Percentiles rank a stretch among this genome's conserved stretches.
These are phyloP conservation scores for Thrips palmi DNA, from an alignment of 1,140 invertebrate genomes.

Conservation along the genomic window DNA sequence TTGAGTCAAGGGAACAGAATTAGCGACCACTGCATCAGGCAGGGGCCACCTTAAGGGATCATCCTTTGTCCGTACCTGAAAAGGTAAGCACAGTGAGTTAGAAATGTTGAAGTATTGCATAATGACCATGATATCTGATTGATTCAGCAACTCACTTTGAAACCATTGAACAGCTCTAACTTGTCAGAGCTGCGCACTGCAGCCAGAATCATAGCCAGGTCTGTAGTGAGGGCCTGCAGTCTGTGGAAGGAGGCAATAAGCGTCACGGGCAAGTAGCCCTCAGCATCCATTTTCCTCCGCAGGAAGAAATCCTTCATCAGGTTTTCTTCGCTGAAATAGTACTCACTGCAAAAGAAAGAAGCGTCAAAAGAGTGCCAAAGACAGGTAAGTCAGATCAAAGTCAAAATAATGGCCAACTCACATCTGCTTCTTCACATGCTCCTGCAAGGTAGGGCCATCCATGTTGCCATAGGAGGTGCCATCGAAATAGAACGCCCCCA, in stretches of 20 bases:
- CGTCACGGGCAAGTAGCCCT: slow-evolving; percentile 83
- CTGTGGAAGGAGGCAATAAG: slow-evolving; percentile 92
- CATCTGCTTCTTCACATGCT: slow-evolving; percentile 70
- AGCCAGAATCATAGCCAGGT: slow-evolving; percentile 63
- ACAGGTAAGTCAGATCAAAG: neutral
- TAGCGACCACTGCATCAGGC: slow-evolving; percentile 31
- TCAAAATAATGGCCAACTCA: slow-evolving; percentile 28
- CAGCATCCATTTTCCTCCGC: slow-evolving; percentile 84
- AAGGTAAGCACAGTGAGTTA: slow-evolving; percentile 7
- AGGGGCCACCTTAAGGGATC: slow-evolving; percentile 79
- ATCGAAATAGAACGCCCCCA: slow-evolving; percentile 39
- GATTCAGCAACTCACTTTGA: slow-evolving; percentile 34
- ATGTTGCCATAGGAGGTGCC: slow-evolving; percentile 29
- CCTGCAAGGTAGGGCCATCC: slow-evolving; percentile 41
- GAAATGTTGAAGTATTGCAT: neutral
- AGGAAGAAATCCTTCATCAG: slow-evolving; percentile 90
- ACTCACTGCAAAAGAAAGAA: slow-evolving; percentile 57
- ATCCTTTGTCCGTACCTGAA: slow-evolving; percentile 54
- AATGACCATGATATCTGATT: slow-evolving; percentile 10
- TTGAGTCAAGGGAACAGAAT: slow-evolving; percentile 17
- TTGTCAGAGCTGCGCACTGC: slow-evolving; percentile 64
- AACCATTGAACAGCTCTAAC: slow-evolving; percentile 59
- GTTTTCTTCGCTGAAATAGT: slow-evolving; percentile 98
- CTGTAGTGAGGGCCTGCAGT: slow-evolving; percentile 69
- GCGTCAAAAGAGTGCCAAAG: too few species aligned